phyloP scores from a whole-genome alignment of 2,113 vertebrate genomes.

The Chaetodon auriga region DNA sequence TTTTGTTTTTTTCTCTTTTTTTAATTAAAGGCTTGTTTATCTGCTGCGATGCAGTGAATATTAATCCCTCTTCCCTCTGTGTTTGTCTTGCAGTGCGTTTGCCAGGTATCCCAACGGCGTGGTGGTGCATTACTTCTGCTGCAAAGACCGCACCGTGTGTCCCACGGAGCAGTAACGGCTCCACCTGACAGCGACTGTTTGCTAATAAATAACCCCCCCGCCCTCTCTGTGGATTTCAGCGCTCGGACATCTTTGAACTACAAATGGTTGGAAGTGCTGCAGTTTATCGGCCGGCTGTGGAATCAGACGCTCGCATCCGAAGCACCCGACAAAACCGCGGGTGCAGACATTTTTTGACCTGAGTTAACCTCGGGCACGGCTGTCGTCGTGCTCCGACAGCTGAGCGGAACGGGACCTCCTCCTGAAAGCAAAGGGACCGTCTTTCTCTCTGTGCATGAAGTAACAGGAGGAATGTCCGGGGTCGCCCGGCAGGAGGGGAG shows the following conservation, averaged over 20 bases:
- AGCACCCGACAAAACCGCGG: constrained; percentile 2
- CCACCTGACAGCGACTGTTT: background rate
- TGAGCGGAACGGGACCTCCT: background rate
- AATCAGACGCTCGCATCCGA: background rate
- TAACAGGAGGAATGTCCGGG: constrained; percentile 40
- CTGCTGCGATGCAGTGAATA: background rate
- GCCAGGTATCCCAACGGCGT: constrained; percentile 97
- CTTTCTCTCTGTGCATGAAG: constrained; percentile 47
- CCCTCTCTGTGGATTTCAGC: background rate
- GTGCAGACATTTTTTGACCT: constrained; percentile 9
- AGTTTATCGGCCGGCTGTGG: background rate
- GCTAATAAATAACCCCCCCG: background rate
- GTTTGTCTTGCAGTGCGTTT: constrained; percentile 89
- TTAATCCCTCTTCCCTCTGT: background rate
- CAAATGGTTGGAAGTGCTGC: background rate
- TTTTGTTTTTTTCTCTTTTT: background rate
- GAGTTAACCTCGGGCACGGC: constrained; percentile 2
- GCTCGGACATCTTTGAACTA: constrained; percentile 13
- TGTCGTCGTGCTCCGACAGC: background rate
- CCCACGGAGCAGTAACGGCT: constrained; percentile 88
- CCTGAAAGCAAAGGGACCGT: constrained; percentile 6
- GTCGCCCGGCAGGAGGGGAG: constrained; percentile 8
- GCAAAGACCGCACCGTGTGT: constrained; percentile 92
- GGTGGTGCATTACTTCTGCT: constrained; percentile 99
- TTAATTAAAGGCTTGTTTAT: background rate